phyloP scores from a whole-genome alignment of 2,113 vertebrate genomes.

The Maccullochella peelii region DNA sequence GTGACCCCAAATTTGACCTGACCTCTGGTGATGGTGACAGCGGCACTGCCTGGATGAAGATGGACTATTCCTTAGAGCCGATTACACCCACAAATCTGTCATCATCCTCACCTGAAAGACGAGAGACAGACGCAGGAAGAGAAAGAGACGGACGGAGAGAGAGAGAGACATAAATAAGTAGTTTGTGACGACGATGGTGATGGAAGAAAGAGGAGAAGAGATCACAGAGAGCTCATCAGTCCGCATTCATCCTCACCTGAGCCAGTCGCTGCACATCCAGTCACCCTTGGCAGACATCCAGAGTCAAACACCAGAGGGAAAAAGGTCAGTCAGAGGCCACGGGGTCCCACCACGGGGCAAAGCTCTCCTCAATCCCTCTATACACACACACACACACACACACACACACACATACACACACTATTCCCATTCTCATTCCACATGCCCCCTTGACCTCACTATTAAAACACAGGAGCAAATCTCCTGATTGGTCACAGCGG shows the following conservation, averaged over 20 bases:
- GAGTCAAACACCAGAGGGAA: constrained; percentile 42
- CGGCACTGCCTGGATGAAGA: constrained; percentile 55
- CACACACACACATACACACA: constrained; percentile 44
- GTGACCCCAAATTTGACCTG: constrained; percentile 52
- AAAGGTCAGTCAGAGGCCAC: constrained; percentile 74
- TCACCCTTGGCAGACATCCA: constrained; percentile 66
- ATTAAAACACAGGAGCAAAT: constrained; percentile 83
- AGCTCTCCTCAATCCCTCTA: constrained; percentile 68
- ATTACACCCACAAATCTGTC: constrained; percentile 66
- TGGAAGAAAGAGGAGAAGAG: constrained; percentile 30
- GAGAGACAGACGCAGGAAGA: constrained; percentile 65
- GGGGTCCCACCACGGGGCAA: constrained; percentile 67
- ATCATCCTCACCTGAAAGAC: constrained; percentile 71
- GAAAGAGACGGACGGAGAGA: not conserved
- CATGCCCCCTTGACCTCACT: constrained; percentile 74
- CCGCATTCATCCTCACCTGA: constrained; percentile 61
- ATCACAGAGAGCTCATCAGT: constrained; percentile 45
- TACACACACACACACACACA: constrained; percentile 59
- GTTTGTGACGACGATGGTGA: constrained; percentile 29
- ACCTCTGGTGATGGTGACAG: constrained; percentile 48
- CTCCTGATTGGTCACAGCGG: constrained; percentile 78
- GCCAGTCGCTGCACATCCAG: constrained; percentile 35
- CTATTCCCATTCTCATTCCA: constrained; percentile 59
- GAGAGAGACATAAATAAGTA: constrained; percentile 42
- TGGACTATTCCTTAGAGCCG: constrained; percentile 44